Conservation (phyloP, 1,140 invertebrate genomes). For the Liolophura sinensis region DNA sequence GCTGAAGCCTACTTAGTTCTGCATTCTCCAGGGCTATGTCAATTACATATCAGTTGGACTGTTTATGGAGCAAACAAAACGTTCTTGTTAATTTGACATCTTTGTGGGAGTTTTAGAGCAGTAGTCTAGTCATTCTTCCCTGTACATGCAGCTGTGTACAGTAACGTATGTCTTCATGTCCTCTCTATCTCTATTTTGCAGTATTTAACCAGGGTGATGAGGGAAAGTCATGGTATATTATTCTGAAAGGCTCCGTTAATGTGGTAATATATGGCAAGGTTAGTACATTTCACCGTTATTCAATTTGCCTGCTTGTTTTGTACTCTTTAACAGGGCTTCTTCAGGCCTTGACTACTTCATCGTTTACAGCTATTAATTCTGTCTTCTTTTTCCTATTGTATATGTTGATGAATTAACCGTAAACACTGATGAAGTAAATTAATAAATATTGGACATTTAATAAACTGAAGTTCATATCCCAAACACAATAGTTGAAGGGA, state of each 20-base stretch:
- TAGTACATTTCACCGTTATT: slow-evolving; percentile 11
- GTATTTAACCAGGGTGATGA: slow-evolving; percentile 90
- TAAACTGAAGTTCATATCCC: no score
- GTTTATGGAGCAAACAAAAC: no score
- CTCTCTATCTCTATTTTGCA: slow-evolving; percentile 57
- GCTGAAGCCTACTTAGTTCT: no score
- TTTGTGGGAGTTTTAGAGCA: no score
- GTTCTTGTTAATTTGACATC: no score
- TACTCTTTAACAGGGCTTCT: background rate
- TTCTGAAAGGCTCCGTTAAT: slow-evolving; percentile 82
- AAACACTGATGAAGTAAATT: no score
- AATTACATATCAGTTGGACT: no score
- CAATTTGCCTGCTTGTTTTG: background rate
- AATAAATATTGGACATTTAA: no score
- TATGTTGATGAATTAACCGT: background rate
- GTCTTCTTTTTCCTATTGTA: background rate
- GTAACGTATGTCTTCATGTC: background rate
- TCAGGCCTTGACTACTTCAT: background rate
- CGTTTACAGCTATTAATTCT: background rate
- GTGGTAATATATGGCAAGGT: slow-evolving; percentile 83
- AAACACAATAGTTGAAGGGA: no score
- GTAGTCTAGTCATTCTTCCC: no score
- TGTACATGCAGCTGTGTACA: no score
- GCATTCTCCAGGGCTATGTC: no score
- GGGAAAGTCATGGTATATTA: slow-evolving; percentile 87